Evolutionary conservation across 2,797 vertebrate genomes (phyloP), one percentile per base, ranked within the genome.

Genomic region (Poeciliopsis presidionis): DNA sequence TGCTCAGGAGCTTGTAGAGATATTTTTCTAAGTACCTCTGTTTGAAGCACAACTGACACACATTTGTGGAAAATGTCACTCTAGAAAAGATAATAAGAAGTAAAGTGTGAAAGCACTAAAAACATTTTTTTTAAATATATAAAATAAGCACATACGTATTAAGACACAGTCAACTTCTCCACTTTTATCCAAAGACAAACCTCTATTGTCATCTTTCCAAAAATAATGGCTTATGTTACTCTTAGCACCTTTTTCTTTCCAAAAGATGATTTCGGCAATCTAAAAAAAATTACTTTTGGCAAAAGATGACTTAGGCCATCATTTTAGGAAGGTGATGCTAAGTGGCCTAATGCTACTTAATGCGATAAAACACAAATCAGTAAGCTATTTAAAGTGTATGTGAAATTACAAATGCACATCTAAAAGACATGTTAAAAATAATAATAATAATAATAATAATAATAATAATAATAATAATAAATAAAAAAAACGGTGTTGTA

Each of bases 1-100:
- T 94, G 92, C 94, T 93, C 63, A 72, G 93, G 92, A 90, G 88
- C 88, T 88, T 84, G 73, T 71, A 87, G 81, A 85, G 92, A 93
- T 92, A 91, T 91, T 94, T 93, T 90, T 86, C 75, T 82, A 89
- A 90, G 85, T 84, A 85, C 89, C 86, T 91, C 74, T 87, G 85
- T 93, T 91, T 91, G 91, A 93, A 90, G 88, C 86, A 92, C 85
- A 89, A 80, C 86, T 70, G 25, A 71, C 43, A 70, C 25, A 18
- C 7, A 28, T 90, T 89, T 83, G 84, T 53, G 69, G 73, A 72
- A 43, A 79, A 59, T 41, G 51, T 85, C 85, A 85, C 81, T 81
- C 71, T 57, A 77, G 36, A 83, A 72, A 77, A 8, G 25, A 77
- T 73, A 70, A 78, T 83, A 77, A 73, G 61, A 70, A 83, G 6